Conservation (phyloP, 2,888 invertebrate species). For the Quadroppia sp. region DNA sequence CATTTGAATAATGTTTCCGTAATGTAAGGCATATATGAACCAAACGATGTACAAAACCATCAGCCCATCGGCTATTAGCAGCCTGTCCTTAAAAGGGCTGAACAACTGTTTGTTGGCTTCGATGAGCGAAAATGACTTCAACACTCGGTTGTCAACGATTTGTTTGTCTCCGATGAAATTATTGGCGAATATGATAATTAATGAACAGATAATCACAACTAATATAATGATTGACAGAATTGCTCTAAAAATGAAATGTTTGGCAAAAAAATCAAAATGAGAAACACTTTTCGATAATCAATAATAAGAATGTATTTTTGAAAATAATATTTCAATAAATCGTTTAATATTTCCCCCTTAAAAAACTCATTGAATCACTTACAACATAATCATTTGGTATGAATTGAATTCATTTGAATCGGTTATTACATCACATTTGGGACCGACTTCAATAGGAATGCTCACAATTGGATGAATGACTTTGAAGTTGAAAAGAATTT, state of each 20-base stretch:
- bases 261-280: not conserved
- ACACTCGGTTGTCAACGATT: too few species aligned
- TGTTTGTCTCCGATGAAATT: too few species aligned
- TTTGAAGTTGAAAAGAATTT: not conserved
- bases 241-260: not conserved
- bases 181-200: not conserved
- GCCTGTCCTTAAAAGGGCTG: not conserved
- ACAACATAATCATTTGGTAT: conserved; percentile 1
- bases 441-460: not conserved
- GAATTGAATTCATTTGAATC: not conserved
- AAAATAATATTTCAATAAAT: too few species aligned
- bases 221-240: not conserved
- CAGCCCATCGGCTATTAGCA: not conserved
- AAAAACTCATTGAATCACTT: too few species aligned
- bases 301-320: too few species aligned
- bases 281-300: too few species aligned
- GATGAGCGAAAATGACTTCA: not conserved
- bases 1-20: not conserved
- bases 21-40: not conserved
- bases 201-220: not conserved
- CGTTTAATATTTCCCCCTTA: too few species aligned
- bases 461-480: not conserved
- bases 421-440: not conserved
- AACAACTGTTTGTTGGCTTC: conserved; percentile 8
- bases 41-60: not conserved